Percentiles rank a stretch among this genome's conserved stretches.
These are phyloP conservation scores for Ephestia elutella DNA, from an alignment of 1,140 invertebrate species.

Conservation along the genomic window DNA sequence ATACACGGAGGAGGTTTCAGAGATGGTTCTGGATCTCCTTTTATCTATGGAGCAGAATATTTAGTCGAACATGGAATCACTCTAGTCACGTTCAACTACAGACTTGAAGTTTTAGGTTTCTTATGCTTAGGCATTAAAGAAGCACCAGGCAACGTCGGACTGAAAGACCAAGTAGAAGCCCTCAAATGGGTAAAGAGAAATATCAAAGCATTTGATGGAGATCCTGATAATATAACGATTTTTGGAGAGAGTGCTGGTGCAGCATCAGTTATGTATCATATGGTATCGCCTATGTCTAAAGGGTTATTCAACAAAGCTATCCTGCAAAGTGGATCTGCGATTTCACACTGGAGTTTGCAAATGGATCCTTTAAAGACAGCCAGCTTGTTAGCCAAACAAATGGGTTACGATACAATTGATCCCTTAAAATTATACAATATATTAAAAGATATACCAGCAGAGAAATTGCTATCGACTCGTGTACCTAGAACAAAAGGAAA, in stretches of 20 bases:
- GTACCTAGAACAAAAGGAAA: conserved; percentile 44
- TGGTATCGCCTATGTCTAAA: conserved; percentile 53
- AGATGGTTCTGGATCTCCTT: conserved; percentile 69
- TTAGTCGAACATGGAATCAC: conserved; percentile 78
- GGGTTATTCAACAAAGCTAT: conserved; percentile 67
- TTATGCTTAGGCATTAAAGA: conserved; percentile 74
- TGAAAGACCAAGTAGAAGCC: conserved; percentile 76
- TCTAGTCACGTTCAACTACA: conserved; percentile 80
- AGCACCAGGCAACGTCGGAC: conserved; percentile 75
- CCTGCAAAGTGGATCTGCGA: conserved; percentile 76
- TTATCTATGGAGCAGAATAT: conserved; percentile 76
- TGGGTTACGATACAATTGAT: conserved; percentile 40
- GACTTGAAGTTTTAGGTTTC: conserved; percentile 79
- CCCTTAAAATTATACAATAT: conserved; percentile 47
- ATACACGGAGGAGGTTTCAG: conserved; percentile 79
- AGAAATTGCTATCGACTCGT: conserved; percentile 38
- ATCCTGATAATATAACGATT: conserved; percentile 59
- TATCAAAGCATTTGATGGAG: conserved; percentile 65
- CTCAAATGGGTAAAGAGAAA: conserved; percentile 75
- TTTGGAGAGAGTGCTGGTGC: conserved; percentile 66
- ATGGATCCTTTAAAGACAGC: conserved; percentile 46
- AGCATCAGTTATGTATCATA: conserved; percentile 53
- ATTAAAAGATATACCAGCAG: conserved; percentile 33
- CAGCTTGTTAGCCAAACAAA: conserved; percentile 33
- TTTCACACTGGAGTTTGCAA: conserved; percentile 47